These are phyloP conservation scores for Blastobasis adustella DNA, from an alignment of 2,888 invertebrate species.

Conservation along the genomic window DNA sequence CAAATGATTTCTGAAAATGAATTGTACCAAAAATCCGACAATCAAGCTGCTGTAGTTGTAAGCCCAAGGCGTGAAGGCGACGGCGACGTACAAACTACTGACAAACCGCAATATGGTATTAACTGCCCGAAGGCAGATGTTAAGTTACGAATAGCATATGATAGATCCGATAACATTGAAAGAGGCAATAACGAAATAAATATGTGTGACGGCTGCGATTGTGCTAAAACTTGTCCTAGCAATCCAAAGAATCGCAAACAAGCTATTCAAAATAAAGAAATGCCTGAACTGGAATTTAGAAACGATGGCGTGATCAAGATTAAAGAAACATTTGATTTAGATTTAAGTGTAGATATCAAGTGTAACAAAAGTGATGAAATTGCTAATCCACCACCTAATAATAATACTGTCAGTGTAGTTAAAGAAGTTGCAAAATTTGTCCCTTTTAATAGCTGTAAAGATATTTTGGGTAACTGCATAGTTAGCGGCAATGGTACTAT, in stretches of 20 bases:
- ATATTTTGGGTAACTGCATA: conserved; percentile 56
- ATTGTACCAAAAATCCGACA: neutral
- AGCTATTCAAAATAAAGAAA: conserved; percentile 6
- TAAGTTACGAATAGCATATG: neutral
- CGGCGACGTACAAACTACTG: neutral
- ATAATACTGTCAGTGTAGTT: conserved; percentile 4
- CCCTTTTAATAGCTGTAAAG: conserved; percentile 55
- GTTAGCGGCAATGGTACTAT: conserved; percentile 52
- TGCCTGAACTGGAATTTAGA: conserved; percentile 38
- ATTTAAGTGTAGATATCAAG: conserved; percentile 18
- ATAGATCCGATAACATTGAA: neutral
- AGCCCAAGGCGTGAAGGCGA: neutral
- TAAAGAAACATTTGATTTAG: conserved; percentile 42
- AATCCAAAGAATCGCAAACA: neutral
- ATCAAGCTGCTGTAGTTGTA: neutral
- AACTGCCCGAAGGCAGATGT: neutral
- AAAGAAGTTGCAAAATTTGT: conserved; percentile 20
- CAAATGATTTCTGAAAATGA: conserved; percentile 26
- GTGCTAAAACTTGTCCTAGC: conserved; percentile 22
- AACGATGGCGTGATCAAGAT: conserved; percentile 51
- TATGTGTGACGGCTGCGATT: conserved; percentile 38
- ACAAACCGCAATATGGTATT: neutral
- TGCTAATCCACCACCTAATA: neutral
- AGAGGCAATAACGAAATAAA: conserved; percentile 7
- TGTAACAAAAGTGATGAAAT: neutral